These are phyloP conservation scores for Pteruthius melanotis DNA, from an alignment of 2,113 vertebrate genomes.

Conservation along the genomic window DNA sequence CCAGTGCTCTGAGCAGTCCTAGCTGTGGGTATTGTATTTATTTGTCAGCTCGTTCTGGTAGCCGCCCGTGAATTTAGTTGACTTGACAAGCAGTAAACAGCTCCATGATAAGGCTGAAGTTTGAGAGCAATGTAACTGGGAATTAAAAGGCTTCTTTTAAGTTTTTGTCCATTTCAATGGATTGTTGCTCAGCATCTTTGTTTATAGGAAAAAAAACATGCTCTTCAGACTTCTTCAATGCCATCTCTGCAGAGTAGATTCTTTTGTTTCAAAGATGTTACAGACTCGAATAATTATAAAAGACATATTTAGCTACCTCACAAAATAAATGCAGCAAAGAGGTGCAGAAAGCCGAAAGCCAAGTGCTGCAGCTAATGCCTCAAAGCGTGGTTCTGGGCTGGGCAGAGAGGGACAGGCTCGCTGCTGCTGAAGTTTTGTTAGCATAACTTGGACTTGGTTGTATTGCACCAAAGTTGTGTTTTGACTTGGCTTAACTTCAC, in stretches of 20 bases:
- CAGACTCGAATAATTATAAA: slow-evolving; percentile 37
- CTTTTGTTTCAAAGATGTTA: slow-evolving; percentile 10
- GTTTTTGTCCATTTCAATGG: slow-evolving; percentile 38
- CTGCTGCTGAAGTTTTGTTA: slow-evolving; percentile 34
- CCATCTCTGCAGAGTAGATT: slow-evolving; percentile 2
- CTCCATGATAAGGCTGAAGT: slow-evolving; percentile 12
- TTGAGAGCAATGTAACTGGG: background rate
- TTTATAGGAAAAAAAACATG: background rate
- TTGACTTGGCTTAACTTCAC: slow-evolving; percentile 60
- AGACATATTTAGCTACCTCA: slow-evolving; percentile 35
- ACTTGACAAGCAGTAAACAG: slow-evolving; percentile 60
- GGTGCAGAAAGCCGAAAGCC: slow-evolving; percentile 22
- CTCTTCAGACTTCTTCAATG: slow-evolving; percentile 12
- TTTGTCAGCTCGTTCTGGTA: slow-evolving; percentile 62
- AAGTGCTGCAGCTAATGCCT: slow-evolving; percentile 34
- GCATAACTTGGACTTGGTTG: slow-evolving; percentile 5
- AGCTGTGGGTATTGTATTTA: slow-evolving; percentile 62
- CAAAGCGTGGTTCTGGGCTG: slow-evolving; percentile 50
- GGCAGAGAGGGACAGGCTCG: background rate
- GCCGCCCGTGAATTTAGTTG: slow-evolving; percentile 38
- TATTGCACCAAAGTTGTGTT: slow-evolving; percentile 52
- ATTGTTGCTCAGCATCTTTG: slow-evolving; percentile 52
- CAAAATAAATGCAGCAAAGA: slow-evolving; percentile 53
- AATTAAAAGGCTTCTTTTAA: slow-evolving; percentile 43
- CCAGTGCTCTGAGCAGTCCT: slow-evolving; percentile 62